phyloP scores from a whole-genome alignment of 1,140 invertebrate genomes.

The Neuroterus valhalla region DNA sequence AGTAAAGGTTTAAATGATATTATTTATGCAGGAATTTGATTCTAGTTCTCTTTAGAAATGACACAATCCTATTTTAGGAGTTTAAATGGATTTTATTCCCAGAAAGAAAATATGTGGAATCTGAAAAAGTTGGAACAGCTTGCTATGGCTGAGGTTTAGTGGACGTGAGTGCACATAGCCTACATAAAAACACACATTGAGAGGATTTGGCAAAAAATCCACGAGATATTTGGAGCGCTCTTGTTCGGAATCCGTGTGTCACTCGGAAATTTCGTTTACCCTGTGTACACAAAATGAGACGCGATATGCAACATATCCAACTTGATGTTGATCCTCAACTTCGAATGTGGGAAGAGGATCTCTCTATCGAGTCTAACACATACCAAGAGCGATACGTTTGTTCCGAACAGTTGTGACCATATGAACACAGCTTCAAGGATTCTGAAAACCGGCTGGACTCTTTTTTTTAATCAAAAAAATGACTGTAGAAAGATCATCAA shows the following conservation, averaged over 20 bases:
- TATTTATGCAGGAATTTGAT: too few species aligned
- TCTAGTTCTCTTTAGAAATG: too few species aligned
- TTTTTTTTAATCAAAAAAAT: too few species aligned
- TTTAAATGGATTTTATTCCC: too few species aligned
- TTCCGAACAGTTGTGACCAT: too few species aligned
- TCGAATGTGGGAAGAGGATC: background rate
- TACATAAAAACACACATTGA: slow-evolving; percentile 2
- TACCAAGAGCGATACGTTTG: background rate
- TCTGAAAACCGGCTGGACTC: too few species aligned
- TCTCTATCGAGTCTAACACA: slow-evolving; percentile 4
- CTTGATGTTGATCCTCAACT: slow-evolving; percentile 7
- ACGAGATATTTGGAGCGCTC: background rate
- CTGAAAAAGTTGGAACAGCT: too few species aligned
- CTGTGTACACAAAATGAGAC: slow-evolving; percentile 24
- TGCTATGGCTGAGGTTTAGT: slow-evolving; percentile 10
- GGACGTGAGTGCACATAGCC: slow-evolving; percentile 1
- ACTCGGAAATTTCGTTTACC: slow-evolving; percentile 24
- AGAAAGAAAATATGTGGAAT: too few species aligned
- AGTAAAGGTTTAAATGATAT: too few species aligned
- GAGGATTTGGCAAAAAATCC: slow-evolving; percentile 24
- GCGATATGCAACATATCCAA: slow-evolving; percentile 18
- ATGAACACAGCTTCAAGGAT: too few species aligned
- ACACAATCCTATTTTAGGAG: too few species aligned
- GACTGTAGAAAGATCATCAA: too few species aligned
- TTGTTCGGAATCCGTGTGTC: background rate